phyloP scores from a whole-genome alignment of 2,113 vertebrate genomes.

The Lamprologus ornatipinnis region DNA sequence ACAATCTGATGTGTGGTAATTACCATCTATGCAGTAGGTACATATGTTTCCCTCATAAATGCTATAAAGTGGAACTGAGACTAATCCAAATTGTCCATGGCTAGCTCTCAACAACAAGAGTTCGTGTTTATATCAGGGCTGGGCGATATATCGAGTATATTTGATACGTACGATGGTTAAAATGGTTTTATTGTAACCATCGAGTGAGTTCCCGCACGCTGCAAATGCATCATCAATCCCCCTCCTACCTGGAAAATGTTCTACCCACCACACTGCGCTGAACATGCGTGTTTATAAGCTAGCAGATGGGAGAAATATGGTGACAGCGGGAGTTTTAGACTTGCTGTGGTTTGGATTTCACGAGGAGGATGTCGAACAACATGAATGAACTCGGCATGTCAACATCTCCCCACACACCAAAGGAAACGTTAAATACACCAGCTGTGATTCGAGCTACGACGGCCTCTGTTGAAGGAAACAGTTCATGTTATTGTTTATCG shows the following conservation, averaged over 20 bases:
- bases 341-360: fast-evolving
- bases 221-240: neutral
- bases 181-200: neutral
- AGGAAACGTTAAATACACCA: neutral
- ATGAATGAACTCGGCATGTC: fast-evolving
- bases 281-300: neutral
- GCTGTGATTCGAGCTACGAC: neutral
- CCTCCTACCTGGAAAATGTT: neutral
- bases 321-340: fast-evolving
- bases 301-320: neutral
- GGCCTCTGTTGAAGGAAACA: fast-evolving
- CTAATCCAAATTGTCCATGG: neutral
- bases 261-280: fast-evolving
- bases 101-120: neutral
- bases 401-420: neutral
- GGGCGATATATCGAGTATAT: fast-evolving
- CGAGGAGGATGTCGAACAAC: neutral
- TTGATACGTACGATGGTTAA: neutral
- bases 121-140: neutral
- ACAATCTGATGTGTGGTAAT: neutral
- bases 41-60: neutral
- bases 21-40: neutral
- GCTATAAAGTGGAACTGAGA: neutral
- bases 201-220: neutral
- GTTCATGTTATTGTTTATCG: neutral